phyloP scores from a whole-genome alignment of 2,113 vertebrate genomes.

The Columba livia region DNA sequence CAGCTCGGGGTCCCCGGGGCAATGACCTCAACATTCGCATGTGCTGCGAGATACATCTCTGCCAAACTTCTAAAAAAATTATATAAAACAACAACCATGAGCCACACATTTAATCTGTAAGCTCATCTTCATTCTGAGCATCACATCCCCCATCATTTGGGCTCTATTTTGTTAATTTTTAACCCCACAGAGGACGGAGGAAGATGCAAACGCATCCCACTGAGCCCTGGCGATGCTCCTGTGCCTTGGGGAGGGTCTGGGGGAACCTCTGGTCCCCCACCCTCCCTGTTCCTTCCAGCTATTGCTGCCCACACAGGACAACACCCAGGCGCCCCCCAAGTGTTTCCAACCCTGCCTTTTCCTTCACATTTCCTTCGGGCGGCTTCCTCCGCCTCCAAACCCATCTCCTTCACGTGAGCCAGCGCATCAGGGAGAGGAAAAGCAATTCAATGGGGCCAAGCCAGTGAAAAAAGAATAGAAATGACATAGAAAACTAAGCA shows the following conservation, averaged over 20 bases:
- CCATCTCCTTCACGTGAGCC: background rate
- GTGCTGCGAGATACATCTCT: background rate
- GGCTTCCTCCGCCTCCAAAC: background rate
- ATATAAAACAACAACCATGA: too few relatives aligned
- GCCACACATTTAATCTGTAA: background rate
- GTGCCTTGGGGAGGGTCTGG: background rate
- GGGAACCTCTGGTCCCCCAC: background rate
- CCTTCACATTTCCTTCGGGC: background rate
- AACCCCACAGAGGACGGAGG: background rate
- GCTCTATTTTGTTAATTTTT: background rate
- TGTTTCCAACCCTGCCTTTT: slow-evolving; percentile 2
- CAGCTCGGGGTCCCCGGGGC: accelerated
- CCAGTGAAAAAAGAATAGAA: background rate
- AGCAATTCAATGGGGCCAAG: background rate
- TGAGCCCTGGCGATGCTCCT: background rate
- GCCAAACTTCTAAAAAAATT: background rate
- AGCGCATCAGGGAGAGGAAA: background rate
- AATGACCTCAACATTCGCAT: background rate
- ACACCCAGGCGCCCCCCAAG: background rate
- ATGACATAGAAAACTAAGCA: background rate
- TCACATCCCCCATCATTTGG: background rate
- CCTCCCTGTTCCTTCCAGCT: slow-evolving; percentile 48
- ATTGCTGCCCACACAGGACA: background rate
- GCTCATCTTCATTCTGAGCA: background rate
- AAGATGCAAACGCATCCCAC: background rate